phyloP scores from a whole-genome alignment of 2,888 invertebrate species.

The Tipula vernalis region DNA sequence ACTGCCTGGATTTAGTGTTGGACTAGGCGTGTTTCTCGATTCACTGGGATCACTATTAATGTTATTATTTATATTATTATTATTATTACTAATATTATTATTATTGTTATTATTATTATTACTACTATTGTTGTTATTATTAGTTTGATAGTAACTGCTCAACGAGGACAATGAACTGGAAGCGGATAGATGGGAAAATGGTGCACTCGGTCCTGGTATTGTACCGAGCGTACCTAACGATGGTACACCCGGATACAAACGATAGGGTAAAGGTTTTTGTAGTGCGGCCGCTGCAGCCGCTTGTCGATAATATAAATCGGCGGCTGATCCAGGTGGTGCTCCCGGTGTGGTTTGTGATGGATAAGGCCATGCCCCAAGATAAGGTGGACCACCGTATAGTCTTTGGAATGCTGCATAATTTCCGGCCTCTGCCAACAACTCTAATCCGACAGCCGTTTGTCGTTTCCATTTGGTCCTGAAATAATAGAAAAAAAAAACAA shows the following conservation, averaged over 20 bases:
- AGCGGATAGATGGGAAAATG: constrained; percentile 40
- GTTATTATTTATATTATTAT: neutral
- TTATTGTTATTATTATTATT: constrained; percentile 17
- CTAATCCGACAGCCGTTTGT: constrained; percentile 94
- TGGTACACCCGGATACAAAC: constrained; percentile 36
- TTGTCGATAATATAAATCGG: constrained; percentile 72
- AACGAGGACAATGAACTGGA: constrained; percentile 49
- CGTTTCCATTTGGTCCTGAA: constrained; percentile 95
- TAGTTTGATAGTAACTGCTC: constrained; percentile 42
- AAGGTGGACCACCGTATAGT: constrained; percentile 68
- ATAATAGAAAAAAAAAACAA: constrained; percentile 15
- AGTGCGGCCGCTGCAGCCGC: constrained; percentile 59
- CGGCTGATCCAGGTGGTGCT: constrained; percentile 54
- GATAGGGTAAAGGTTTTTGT: constrained; percentile 79
- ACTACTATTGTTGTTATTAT: constrained; percentile 21
- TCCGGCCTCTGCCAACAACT: constrained; percentile 91
- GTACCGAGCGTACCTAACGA: constrained; percentile 27
- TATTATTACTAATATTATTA: constrained; percentile 18
- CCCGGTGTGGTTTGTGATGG: constrained; percentile 48
- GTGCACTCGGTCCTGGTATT: constrained; percentile 32
- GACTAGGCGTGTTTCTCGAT: constrained; percentile 27
- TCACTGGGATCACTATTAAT: constrained; percentile 16
- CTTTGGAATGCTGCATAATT: constrained; percentile 98
- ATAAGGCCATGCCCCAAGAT: constrained; percentile 47
- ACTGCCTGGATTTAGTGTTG: constrained; percentile 35